A percentile compares a stretch with the other conserved stretches of the same genome.
These are phyloP conservation scores for Rhopalosiphum nymphaeae DNA, from an alignment of 2,888 invertebrate genomes.

Conservation along the genomic window DNA sequence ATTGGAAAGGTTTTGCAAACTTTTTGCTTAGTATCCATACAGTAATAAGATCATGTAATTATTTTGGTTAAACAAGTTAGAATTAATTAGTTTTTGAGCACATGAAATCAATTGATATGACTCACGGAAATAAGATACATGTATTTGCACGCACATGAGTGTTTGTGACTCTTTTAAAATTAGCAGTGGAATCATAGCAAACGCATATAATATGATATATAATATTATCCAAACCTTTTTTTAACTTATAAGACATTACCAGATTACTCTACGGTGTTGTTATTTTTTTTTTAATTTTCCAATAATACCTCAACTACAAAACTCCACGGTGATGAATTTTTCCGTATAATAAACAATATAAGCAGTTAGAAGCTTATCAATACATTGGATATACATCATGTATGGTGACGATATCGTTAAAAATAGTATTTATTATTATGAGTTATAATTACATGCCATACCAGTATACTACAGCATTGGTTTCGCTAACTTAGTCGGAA, in stretches of 20 bases:
- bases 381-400: too few relatives aligned
- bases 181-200: not conserved
- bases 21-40: not conserved
- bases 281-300: not conserved
- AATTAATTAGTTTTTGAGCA: not conserved
- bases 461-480: too few relatives aligned
- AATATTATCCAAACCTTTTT: not conserved
- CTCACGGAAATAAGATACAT: not conserved
- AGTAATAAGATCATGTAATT: too few relatives aligned
- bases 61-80: not conserved
- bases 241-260: not conserved
- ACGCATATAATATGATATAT: not conserved
- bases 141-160: not conserved
- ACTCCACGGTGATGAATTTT: not conserved
- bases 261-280: not conserved
- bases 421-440: not conserved
- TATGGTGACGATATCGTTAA: too few relatives aligned
- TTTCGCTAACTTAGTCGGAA: not conserved
- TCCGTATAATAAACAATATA: not conserved
- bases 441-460: too few relatives aligned
- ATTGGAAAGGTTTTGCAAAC: not conserved
- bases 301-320: not conserved
- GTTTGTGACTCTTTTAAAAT: not conserved
- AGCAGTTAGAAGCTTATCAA: not conserved
- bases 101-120: not conserved